Conservation (phyloP, 35 echinoderm and acorn worm species). For the Apostichopus parvimensis region DNA sequence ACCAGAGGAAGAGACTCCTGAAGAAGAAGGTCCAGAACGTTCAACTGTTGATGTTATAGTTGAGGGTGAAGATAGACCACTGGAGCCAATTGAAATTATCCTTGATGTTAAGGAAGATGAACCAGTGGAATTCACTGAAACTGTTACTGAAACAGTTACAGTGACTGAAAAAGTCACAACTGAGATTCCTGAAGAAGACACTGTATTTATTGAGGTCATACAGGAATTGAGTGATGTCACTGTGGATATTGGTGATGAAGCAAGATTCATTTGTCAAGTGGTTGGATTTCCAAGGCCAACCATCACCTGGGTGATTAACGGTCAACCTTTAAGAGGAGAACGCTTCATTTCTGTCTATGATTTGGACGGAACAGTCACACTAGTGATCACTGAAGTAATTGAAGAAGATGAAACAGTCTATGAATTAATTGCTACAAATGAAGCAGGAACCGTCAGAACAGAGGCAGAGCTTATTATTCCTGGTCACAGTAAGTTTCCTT, state of each 20-base stretch:
- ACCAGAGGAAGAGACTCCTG: conserved; percentile 23
- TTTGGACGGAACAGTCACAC: conserved; percentile 71
- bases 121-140: conserved; percentile 52
- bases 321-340: conserved; percentile 57
- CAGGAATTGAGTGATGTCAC: conserved; percentile 46
- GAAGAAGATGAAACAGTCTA: conserved; percentile 88
- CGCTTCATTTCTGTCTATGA: conserved; percentile 78
- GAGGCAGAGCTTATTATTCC: conserved; percentile 83
- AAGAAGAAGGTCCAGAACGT: conserved; percentile 14
- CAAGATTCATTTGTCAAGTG: conserved; percentile 62
- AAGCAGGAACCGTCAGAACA: conserved; percentile 75
- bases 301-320: conserved; percentile 69
- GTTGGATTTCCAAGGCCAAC: conserved; percentile 65
- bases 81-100: conserved; percentile 66
- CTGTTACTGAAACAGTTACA: conserved; percentile 39
- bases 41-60: conserved; percentile 10
- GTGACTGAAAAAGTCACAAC: conserved; percentile 41
- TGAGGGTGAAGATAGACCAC: conserved; percentile 33
- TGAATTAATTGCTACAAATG: conserved; percentile 79
- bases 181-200: conserved; percentile 44
- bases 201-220: conserved; percentile 46
- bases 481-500: conserved; percentile 52
- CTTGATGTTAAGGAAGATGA: conserved; percentile 66
- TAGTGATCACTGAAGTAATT: conserved; percentile 73
- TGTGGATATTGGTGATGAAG: conserved; percentile 63